Evolutionary conservation across 2,888 invertebrate species (phyloP).

Genomic region (Synergus umbraculus): DNA sequence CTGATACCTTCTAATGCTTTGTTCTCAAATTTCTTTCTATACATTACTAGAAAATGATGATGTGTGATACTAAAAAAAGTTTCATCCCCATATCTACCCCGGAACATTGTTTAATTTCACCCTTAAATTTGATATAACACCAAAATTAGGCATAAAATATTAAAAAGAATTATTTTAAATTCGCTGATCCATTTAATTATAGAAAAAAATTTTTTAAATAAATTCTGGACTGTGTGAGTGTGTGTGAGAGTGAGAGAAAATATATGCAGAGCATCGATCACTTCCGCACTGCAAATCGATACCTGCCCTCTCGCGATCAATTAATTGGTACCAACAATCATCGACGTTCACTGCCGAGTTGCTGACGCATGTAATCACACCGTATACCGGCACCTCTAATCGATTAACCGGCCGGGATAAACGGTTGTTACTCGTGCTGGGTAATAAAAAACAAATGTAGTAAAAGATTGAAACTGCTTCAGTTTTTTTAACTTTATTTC

Average conservation of each 20-base stretch:
- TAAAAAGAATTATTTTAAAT: no score
- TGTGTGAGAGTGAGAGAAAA: neutral
- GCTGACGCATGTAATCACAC: slow-evolving; percentile 39
- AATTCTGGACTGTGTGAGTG: neutral
- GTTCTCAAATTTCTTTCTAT: no score
- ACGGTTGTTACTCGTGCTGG: neutral
- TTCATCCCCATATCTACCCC: no score
- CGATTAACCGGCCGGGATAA: slow-evolving; percentile 35
- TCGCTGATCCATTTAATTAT: no score
- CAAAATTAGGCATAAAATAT: no score
- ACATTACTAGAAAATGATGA: no score
- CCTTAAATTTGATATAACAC: no score
- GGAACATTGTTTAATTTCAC: no score
- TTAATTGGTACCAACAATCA: slow-evolving; percentile 37
- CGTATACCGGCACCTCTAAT: slow-evolving; percentile 31
- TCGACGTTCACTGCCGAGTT: slow-evolving; percentile 27
- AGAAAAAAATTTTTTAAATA: no score
- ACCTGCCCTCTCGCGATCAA: slow-evolving; percentile 21
- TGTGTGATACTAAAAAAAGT: no score
- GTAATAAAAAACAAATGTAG: slow-evolving; percentile 5
- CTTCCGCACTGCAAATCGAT: slow-evolving; percentile 24
- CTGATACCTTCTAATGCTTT: no score
- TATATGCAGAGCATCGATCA: slow-evolving; percentile 25
- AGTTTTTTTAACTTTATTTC: neutral
- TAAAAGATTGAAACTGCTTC: neutral